phyloP scores from a whole-genome alignment of 2,888 invertebrate species.

The Apomyelois bistriatella region DNA sequence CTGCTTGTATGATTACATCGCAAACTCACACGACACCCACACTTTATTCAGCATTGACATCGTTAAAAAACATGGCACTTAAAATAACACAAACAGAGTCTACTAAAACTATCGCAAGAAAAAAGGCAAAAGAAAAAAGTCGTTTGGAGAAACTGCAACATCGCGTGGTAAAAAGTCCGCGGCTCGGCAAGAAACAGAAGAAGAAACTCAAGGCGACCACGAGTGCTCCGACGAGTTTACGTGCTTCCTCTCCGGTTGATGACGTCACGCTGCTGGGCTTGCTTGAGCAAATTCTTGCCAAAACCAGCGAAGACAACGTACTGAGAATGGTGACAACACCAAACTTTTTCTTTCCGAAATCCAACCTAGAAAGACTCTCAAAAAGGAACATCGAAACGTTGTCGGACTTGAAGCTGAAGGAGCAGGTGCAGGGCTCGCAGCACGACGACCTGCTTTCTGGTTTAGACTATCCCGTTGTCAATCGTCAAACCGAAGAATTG shows the following conservation, averaged over 20 bases:
- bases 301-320: slow-evolving; percentile 41
- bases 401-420: slow-evolving; percentile 24
- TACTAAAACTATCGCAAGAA: neutral
- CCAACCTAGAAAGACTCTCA: slow-evolving; percentile 21
- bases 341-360: slow-evolving; percentile 17
- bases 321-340: slow-evolving; percentile 36
- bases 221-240: slow-evolving; percentile 1
- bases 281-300: slow-evolving; percentile 46
- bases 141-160: neutral
- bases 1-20: too few species aligned
- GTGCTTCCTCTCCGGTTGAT: slow-evolving; percentile 31
- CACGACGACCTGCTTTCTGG: neutral
- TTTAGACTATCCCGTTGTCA: neutral
- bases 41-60: too few species aligned
- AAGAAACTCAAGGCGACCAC: slow-evolving; percentile 1
- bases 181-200: neutral
- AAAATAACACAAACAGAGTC: neutral
- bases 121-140: neutral
- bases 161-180: neutral
- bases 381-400: slow-evolving; percentile 34
- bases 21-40: neutral
- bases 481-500: neutral
- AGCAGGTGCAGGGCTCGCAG: neutral
- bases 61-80: neutral
- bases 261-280: slow-evolving; percentile 46